Conservation (phyloP, 2,888 invertebrate species). For the Neoaliturus tenellus region DNA sequence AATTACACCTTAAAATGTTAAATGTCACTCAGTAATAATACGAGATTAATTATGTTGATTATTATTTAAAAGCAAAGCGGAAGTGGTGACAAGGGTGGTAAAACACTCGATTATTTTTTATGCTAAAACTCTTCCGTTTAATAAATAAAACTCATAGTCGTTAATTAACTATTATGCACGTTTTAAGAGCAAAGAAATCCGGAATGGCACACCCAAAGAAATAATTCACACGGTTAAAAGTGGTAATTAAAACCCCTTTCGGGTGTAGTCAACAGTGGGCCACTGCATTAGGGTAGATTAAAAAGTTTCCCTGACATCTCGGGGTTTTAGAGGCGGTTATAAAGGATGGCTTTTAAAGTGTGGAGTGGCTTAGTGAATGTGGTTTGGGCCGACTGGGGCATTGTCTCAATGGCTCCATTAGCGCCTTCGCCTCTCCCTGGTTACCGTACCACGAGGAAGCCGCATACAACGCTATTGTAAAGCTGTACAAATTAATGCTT, state of each 20-base stretch:
- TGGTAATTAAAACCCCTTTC: slow-evolving; percentile 24
- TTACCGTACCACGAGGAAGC: too few relatives aligned
- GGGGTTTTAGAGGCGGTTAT: slow-evolving; percentile 15
- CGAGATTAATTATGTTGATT: too few relatives aligned
- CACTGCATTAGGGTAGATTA: slow-evolving; percentile 23
- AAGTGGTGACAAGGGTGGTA: not conserved
- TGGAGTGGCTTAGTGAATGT: slow-evolving; percentile 42
- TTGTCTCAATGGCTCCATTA: slow-evolving; percentile 13
- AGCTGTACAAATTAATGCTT: too few relatives aligned
- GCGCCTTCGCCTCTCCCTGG: too few relatives aligned
- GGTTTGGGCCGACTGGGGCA: slow-evolving; percentile 29
- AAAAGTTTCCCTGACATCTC: slow-evolving; percentile 3
- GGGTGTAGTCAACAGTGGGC: not conserved
- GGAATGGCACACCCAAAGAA: not conserved
- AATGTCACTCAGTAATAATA: too few relatives aligned
- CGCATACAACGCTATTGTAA: too few relatives aligned
- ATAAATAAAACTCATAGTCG: too few relatives aligned
- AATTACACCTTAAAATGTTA: too few relatives aligned
- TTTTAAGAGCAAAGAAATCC: not conserved
- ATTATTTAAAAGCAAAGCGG: too few relatives aligned
- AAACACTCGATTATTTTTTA: too few relatives aligned
- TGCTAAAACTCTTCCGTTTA: too few relatives aligned
- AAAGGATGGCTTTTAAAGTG: slow-evolving; percentile 48
- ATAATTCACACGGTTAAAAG: slow-evolving; percentile 16
- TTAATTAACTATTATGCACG: not conserved